phyloP scores from a whole-genome alignment of 2,888 invertebrate species.

The Leptinotarsa tumamoca region DNA sequence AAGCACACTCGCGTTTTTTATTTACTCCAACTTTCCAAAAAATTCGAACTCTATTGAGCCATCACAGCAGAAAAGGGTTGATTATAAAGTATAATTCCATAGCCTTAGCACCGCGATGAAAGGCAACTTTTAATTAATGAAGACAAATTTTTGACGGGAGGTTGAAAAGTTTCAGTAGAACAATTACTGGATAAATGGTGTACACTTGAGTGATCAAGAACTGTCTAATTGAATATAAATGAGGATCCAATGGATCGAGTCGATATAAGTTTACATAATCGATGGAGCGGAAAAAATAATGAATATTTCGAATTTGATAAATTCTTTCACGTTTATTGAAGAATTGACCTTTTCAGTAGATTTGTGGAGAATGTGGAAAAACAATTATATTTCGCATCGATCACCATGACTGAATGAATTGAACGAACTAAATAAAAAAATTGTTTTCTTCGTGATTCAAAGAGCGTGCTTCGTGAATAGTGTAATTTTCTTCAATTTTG shows the following conservation, averaged over 20 bases:
- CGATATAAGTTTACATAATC: not conserved
- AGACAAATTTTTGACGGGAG: constrained; percentile 29
- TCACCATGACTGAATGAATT: too few relatives aligned
- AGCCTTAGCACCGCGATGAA: not conserved
- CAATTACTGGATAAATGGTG: constrained; percentile 13
- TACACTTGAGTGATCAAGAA: constrained; percentile 11
- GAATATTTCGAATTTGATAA: too few relatives aligned
- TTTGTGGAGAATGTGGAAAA: too few relatives aligned
- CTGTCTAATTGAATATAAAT: not conserved
- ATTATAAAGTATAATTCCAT: constrained; percentile 33
- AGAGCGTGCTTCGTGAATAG: too few relatives aligned
- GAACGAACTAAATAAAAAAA: too few relatives aligned
- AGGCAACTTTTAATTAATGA: constrained; percentile 35
- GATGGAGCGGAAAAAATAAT: not conserved
- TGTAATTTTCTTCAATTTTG: too few relatives aligned
- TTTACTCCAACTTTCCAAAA: not conserved
- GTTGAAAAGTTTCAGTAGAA: constrained; percentile 28
- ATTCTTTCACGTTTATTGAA: too few relatives aligned
- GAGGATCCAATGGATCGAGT: not conserved
- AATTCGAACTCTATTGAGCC: constrained; percentile 29
- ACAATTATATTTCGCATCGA: too few relatives aligned
- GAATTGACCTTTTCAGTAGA: too few relatives aligned
- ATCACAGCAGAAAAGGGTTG: constrained; percentile 28
- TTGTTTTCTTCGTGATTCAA: too few relatives aligned
- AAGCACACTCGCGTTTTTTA: not conserved